Evolutionary conservation across 1,140 invertebrate species (phyloP), one percentile per base, ranked within the genome.

Genomic region (Neomicropteryx cornuta): DNA sequence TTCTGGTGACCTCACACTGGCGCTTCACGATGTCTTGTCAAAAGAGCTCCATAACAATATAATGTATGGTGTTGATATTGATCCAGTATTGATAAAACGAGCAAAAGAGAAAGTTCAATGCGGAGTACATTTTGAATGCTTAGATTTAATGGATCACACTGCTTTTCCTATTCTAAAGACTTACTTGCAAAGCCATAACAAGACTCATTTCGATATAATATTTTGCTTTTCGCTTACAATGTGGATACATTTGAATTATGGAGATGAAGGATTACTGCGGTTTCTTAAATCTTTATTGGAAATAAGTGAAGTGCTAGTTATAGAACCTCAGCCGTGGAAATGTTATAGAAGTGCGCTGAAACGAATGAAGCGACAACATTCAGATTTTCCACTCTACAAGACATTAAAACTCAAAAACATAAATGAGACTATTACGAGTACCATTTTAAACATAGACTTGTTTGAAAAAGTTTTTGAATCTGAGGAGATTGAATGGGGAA

Each of bases 171-270:
- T 51, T 6, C 48, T 81, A 4, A 41, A 56, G 3, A 32, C 52
- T 0, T 75, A 71, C 54, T 50, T 79, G 34, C 33, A 50, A 5
- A 42, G 41, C 1, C 38, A 64, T 39, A 45, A 60, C 2, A 67
- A 61, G 37, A 33, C 47, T 2, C 62, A 60, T 41, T 89, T 88
- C 60, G 76, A 85, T 60, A 66, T 76, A 11, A 65, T 73, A 18
- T 86, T 83, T 55, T 84, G 80, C 52, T 87, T 88, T 58, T 87
- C 84, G 13, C 72, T 87, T 10, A 85, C 83, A 11, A 87, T 89
- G 83, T 89, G 86, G 86, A 83, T 89, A 45, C 86, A 89, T 58
- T 51, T 89, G 18, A 88, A 88, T 56, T 62, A 81, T 59, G 82
- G 84, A 10, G 86, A 89, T 67, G 53, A 61, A 3, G 83, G 80